Conservation (phyloP, 2,113 vertebrate species). For the mouse (Mus musculus) region DNA sequence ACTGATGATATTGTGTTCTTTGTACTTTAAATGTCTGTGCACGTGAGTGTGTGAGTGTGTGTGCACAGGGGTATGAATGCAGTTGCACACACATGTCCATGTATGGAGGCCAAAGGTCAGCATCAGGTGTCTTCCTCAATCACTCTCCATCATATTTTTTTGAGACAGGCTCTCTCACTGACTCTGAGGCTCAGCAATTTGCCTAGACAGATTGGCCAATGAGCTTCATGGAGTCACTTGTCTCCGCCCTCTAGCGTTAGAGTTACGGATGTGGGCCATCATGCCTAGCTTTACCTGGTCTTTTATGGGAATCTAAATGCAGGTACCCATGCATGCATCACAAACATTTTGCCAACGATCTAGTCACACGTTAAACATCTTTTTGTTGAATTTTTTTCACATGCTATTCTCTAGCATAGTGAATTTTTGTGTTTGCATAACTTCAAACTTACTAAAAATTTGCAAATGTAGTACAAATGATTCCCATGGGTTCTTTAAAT, state of each 20-base stretch:
- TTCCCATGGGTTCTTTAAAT: background rate
- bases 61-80: background rate
- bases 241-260: background rate
- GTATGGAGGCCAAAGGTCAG: background rate
- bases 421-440: background rate
- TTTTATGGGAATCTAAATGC: background rate
- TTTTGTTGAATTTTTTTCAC: background rate
- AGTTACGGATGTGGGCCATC: background rate
- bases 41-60: no score
- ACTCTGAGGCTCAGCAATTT: background rate
- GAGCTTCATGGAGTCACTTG: background rate
- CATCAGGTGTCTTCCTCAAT: background rate
- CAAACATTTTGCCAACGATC: background rate
- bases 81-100: no score
- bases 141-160: background rate
- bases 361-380: background rate
- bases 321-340: no score
- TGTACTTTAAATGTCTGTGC: background rate
- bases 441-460: background rate
- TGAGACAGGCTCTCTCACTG: background rate
- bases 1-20: background rate
- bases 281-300: background rate
- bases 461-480: background rate
- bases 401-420: background rate
- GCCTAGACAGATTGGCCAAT: background rate